These are phyloP conservation scores for Periphyllus acericola DNA, from an alignment of 2,888 invertebrate species.

Conservation along the genomic window DNA sequence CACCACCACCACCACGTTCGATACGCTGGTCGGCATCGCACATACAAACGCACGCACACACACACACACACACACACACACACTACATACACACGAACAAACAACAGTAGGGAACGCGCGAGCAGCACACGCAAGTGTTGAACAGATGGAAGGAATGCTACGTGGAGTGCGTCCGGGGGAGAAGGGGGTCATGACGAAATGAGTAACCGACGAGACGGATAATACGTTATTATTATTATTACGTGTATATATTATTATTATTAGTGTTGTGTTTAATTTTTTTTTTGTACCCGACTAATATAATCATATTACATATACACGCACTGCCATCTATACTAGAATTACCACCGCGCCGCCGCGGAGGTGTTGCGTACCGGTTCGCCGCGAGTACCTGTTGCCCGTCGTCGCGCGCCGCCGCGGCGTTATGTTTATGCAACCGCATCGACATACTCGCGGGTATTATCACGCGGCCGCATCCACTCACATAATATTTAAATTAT, in stretches of 20 bases:
- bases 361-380: conserved; percentile 18
- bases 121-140: conserved; percentile 52
- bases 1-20: conserved; percentile 39
- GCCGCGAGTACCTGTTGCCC: not conserved
- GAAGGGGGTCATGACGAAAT: conserved; percentile 12
- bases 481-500: too few relatives aligned
- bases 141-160: conserved; percentile 59
- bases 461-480: too few relatives aligned
- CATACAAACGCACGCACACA: conserved; percentile 21
- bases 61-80: conserved; percentile 9
- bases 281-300: not conserved
- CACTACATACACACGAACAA: conserved; percentile 12
- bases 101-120: not conserved
- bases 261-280: conserved; percentile 4
- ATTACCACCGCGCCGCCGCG: not conserved
- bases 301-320: not conserved
- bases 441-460: not conserved
- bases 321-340: conserved; percentile 41
- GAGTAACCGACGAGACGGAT: conserved; percentile 47
- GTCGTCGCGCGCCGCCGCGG: conserved; percentile 9
- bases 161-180: conserved; percentile 10
- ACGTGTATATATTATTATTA: not conserved
- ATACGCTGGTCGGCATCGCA: conserved; percentile 1
- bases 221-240: conserved; percentile 23
- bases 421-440: conserved; percentile 47